Evolutionary conservation across 2,888 invertebrate genomes (phyloP).

Genomic region (Cotesia congregata): DNA sequence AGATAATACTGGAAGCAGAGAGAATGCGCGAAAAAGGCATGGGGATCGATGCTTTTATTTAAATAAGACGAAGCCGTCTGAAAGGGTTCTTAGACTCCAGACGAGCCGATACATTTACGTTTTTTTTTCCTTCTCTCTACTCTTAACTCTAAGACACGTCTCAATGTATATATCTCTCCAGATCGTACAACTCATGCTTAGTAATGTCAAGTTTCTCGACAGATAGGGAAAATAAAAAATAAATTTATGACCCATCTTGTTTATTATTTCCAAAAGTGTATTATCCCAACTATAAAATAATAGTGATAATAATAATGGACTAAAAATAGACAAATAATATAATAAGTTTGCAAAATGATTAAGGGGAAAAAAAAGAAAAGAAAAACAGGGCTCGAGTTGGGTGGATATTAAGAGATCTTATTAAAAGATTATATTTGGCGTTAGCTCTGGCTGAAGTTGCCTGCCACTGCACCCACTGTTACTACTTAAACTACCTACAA

Average conservation of each 20-base stretch:
- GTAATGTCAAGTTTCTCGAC: slow-evolving; percentile 19
- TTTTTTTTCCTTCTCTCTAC: slow-evolving; percentile 24
- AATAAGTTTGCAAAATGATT: slow-evolving; percentile 27
- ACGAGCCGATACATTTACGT: slow-evolving; percentile 38
- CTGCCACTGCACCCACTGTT: neutral
- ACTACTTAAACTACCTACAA: neutral
- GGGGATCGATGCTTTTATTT: slow-evolving; percentile 54
- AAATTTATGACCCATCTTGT: neutral
- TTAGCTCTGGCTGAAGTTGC: slow-evolving; percentile 42
- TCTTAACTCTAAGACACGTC: neutral
- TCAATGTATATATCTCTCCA: slow-evolving; percentile 16
- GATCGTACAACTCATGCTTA: slow-evolving; percentile 14
- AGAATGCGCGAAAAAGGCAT: slow-evolving; percentile 40
- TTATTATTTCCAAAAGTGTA: slow-evolving; percentile 8
- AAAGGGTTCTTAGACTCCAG: slow-evolving; percentile 53
- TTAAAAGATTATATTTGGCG: slow-evolving; percentile 48
- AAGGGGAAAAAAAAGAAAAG: slow-evolving; percentile 13
- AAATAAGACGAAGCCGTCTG: slow-evolving; percentile 56
- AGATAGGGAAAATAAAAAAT: neutral
- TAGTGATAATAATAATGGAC: slow-evolving; percentile 1
- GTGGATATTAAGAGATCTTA: slow-evolving; percentile 49
- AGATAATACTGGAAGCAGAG: slow-evolving; percentile 22
- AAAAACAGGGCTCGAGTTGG: slow-evolving; percentile 7
- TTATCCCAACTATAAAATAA: slow-evolving; percentile 2
- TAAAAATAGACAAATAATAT: slow-evolving; percentile 5